These are phyloP conservation scores for Ibidorhyncha struthersii DNA, from an alignment of 2,113 vertebrate genomes.

Conservation along the genomic window DNA sequence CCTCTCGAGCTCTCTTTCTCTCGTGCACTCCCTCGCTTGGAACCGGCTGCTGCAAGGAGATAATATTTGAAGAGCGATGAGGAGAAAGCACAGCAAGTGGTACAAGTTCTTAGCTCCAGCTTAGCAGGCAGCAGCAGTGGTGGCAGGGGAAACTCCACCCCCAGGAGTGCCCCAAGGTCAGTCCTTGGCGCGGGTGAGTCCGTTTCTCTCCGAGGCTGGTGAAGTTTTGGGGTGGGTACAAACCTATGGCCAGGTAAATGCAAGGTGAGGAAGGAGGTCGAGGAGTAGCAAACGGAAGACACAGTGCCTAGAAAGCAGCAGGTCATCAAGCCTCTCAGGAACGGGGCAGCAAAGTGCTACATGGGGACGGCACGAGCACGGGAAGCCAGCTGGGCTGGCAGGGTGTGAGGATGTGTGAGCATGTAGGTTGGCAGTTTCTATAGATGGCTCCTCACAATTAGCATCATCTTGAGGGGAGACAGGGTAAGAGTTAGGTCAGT, in stretches of 20 bases:
- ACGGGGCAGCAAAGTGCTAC: conserved; percentile 30
- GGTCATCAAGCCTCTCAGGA: conserved; percentile 46
- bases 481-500: conserved; percentile 17
- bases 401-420: conserved; percentile 5
- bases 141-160: neutral
- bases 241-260: conserved; percentile 16
- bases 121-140: neutral
- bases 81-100: conserved; percentile 12
- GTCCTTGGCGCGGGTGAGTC: neutral
- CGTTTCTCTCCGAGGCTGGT: neutral
- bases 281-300: conserved; percentile 58
- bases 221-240: neutral
- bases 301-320: conserved; percentile 48
- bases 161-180: neutral
- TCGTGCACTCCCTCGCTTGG: neutral
- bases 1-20: neutral
- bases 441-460: conserved; percentile 21
- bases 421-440: conserved; percentile 28
- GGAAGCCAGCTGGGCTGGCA: neutral
- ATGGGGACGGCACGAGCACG: neutral
- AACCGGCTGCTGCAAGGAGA: conserved; percentile 19
- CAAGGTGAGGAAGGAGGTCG: neutral
- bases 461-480: conserved; percentile 19
- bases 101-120: conserved; percentile 36
- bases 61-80: neutral